Base-by-base conservation (phyloP, 2,888 invertebrate genomes). In the Andrena praecox region DNA sequence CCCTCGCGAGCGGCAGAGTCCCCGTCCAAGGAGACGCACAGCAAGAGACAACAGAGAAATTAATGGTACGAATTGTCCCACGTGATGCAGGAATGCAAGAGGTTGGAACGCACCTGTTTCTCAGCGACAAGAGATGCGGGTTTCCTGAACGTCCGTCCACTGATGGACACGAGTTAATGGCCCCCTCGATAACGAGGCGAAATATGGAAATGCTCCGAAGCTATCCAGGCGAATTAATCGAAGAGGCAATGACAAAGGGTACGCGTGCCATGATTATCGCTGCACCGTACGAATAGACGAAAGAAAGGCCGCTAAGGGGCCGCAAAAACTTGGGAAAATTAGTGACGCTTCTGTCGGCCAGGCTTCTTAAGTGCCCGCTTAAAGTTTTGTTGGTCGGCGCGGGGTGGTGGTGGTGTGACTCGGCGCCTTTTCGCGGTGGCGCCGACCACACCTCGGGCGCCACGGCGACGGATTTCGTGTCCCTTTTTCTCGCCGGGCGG, bases 391-490 rank as follows among this genome's bases (percentile, higher is more conserved):
- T 90, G 86, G 79, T 88, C 78, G 64, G 31, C 69, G 80, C 82
- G 73, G 77, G 77, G 66, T 68, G 75, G 64, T 68, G 75, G 64
- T 60, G 48, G 24, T 78, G 81, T 90, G 91, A 91, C 89, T 90
- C 64, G 85, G 84, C 87, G 85, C 82, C 80, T 91, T 89, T 85
- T 86, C 85, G 86, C 84, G 81, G 74, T 87, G 91, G 89, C 91
- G 91, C 90, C 91, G 86, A 79, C 90, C 91, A 91, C 91, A 91
- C 91, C 91, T 92, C 82, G 90, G 90, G 91, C 91, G 91, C 91
- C 91, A 90, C 88, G 76, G 56, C 87, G 89, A 87, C 89, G 89
- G 82, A 84, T 80, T 69, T 69, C 71, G 62, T 56, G 64, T 81
- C 81, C 66, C 77, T 69, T 87, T 77, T 80, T 77, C 73, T 56